Percentiles rank a stretch among this genome's conserved stretches.
Conservation (phyloP, 2,113 vertebrate genomes). For the Lipophrys pholis region DNA sequence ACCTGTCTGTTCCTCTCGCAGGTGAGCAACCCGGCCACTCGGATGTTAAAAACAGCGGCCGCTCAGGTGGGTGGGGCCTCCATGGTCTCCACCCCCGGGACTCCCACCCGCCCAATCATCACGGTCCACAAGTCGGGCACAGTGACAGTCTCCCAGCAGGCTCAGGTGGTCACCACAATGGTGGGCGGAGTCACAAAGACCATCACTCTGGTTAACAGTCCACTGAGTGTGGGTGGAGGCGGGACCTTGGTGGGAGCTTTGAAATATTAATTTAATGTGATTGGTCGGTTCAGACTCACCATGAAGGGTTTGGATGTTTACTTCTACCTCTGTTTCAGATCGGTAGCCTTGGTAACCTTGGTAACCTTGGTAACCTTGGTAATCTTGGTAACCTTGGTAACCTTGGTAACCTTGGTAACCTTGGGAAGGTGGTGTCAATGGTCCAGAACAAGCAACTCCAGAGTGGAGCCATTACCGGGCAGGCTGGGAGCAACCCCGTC, state of each 20-base stretch:
- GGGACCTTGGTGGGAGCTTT: constrained; percentile 84
- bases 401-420: constrained; percentile 79
- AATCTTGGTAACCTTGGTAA: constrained; percentile 85
- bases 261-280: no score
- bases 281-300: no score
- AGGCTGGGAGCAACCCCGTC: constrained; percentile 82
- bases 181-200: constrained; percentile 93
- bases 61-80: constrained; percentile 87
- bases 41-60: constrained; percentile 90
- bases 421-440: constrained; percentile 90
- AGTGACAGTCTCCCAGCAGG: constrained; percentile 90
- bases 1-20: constrained; percentile 7
- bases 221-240: constrained; percentile 87
- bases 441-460: constrained; percentile 89
- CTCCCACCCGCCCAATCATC: constrained; percentile 87
- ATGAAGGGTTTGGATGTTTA: no score
- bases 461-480: constrained; percentile 82
- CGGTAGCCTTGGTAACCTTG: constrained; percentile 86
- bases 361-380: constrained; percentile 86
- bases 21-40: constrained; percentile 86
- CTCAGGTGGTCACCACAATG: constrained; percentile 91
- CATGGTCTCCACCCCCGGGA: constrained; percentile 77
- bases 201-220: constrained; percentile 92
- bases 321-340: constrained; percentile 72
- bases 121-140: constrained; percentile 92